Base-by-base conservation (phyloP, 2,797 vertebrate genomes). In the Salmo trutta region DNA sequence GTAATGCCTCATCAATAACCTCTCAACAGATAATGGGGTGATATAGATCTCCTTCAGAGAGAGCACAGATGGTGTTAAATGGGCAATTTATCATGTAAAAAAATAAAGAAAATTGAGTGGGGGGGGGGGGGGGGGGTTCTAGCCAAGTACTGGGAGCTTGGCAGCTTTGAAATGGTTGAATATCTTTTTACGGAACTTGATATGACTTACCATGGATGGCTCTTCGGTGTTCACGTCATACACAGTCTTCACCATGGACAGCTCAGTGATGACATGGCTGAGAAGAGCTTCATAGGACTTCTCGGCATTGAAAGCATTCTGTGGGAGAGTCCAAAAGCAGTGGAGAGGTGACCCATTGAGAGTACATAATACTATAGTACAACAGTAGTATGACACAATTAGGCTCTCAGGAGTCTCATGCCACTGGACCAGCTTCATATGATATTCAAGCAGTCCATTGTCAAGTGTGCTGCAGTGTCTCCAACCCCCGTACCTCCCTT, bases 251-350 rank as follows among this genome's bases (percentile, higher is more conserved):
- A 96, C 95, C 88, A 95, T 96, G 5, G 95, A 96, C 74, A 99
- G 94, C 87, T 98, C 96, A 33, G 83, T 87, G 88, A 98, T 96
- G 77, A 97, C 91, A 53, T 96, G 96, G 83, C 95, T 93, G 76
- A 99, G 86, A 76, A 99, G 91, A 0, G 91, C 94, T 86, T 98
- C 97, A 85, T 94, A 95, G 74, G 94, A 95, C 79, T 93, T 96
- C 81, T 96, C 95, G 59, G 94, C 92, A 83, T 93, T 94, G 85
- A 91, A 88, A 3, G 83, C 76, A 78, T 93, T 96, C 98, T 99
- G 93, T 77, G 79, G 86, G 77, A 81, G 75, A 85, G 27, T 36
- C 12, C 75, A 82, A 67, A 78, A 79, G n/a, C 5, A 14, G n/a
- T 24, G 7, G 41, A 66, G 33, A 31, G 21, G 52, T 56, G 65